Evolutionary conservation across 64 coral and sea anemone genomes (phyloP), one percentile per base, ranked within the genome.

Genomic region (Pocillopora damicornis): DNA sequence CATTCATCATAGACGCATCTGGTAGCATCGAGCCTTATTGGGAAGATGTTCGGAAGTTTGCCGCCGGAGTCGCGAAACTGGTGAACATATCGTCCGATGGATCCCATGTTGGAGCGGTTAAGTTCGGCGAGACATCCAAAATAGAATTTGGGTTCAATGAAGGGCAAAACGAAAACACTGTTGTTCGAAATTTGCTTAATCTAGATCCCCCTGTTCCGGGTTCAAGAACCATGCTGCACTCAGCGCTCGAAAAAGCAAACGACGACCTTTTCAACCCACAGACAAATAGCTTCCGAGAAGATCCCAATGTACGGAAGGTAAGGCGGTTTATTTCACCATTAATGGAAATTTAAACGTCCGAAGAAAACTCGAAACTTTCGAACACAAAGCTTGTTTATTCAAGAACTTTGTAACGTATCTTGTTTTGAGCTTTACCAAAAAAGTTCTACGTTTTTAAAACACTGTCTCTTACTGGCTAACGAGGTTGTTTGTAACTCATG

Each of bases 31-130:
- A 36, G 37, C 6, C 0, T 1, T 61, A 35, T 4, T 83, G 80
- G 80, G 16, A 34, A 0, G 17, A 68, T 45, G 80, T 83, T 16
- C 61, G 4, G 18, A 18, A 11, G 9, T 83, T 83, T 83, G 62
- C 42, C 18, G 30, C 35, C 14, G 63, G 35, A 23, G 61, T 83
- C 11, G 36, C 22, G 17, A 15, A 9, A 2, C 14, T 22, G 42
- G 34, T 83, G 34, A 83, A 83, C 80, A 63, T 83, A 18, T 83
- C 80, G 9, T 18, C 62, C 42, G 80, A 37, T 5, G 80, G 80
- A 17, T 45, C 62, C 9, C 80, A 83, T 67, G 8, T 83, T 83
- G 61, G 1, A 2, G 63, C 69, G 12, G 38, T 45, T 22, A 67
- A 83, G 37, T 83, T 83, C 17, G 80, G 80, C 14, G 9, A 5